Evolutionary conservation across 2,113 vertebrate genomes (phyloP), one percentile per base, ranked within the genome.

Genomic region (Chitala chitala): DNA sequence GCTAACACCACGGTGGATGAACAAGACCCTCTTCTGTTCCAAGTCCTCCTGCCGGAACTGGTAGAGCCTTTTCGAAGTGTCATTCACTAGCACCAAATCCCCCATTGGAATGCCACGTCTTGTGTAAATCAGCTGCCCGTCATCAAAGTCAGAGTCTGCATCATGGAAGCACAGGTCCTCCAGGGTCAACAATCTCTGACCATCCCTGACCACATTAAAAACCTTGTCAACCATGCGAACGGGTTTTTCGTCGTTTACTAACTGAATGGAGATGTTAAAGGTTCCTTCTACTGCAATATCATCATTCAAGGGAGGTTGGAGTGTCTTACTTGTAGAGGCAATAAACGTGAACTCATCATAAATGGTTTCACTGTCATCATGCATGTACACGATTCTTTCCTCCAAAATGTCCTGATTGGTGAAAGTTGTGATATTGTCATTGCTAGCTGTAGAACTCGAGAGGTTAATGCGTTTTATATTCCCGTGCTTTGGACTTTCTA

Each of bases 211-310:
- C 0, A 96, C 65, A 0, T 92, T 84, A 75, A 97, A 96, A 54
- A 93, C 84, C 59, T 92, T 92, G 80, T 95, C 93, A 40, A 94
- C 83, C 29, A 93, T 5, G 0, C 90, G 86, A 13, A 92, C 78
- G 0, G 94, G 94, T 76, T 94, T 96, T 75, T 97, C 89, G 78
- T 98, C 94, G 78, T 98, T 98, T 72, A 93, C 85, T 10, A 96
- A 74, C n/a, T 88, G 86, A 73, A 98, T 74, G 13, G 92, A 89
- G 76, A 98, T 76, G 69, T 72, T 90, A 74, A 95, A 95, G 17
- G 40, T 79, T 29, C 92, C 90, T 77, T 91, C 89, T 78, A 88
- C 79, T 69, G 88, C 86, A 50, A 87, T 77, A 59, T 90, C 85
- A 31, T 85, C 85, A 15, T 69, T 12, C 51, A 84, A 73, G 15